Conservation (phyloP, 2,113 vertebrate species). For the Hemiprocne comata region DNA sequence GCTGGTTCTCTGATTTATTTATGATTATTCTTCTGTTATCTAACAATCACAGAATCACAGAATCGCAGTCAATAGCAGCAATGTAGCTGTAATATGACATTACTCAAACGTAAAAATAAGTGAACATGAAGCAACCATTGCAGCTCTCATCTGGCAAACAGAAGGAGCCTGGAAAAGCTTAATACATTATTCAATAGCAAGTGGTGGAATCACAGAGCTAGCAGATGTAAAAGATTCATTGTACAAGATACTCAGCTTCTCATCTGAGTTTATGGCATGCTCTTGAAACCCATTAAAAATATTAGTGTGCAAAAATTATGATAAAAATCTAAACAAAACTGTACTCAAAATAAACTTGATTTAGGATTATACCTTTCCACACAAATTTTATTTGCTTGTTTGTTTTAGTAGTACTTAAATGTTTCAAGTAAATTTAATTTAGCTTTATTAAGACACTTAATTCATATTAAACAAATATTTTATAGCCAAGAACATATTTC, state of each 20-base stretch:
- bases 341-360: background rate
- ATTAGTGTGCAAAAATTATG: constrained; percentile 4
- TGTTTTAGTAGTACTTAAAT: background rate
- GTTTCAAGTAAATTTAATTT: background rate
- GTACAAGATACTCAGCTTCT: constrained; percentile 2
- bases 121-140: background rate
- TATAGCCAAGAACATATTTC: background rate
- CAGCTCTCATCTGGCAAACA: background rate
- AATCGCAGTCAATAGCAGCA: too few relatives aligned
- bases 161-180: background rate
- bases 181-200: constrained; percentile 58
- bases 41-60: too few relatives aligned
- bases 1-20: background rate
- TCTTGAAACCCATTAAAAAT: background rate
- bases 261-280: background rate
- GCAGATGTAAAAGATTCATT: constrained; percentile 33
- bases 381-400: background rate
- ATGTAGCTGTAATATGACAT: background rate
- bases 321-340: constrained; percentile 28
- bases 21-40: background rate
- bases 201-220: background rate
- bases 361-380: background rate
- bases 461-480: background rate
- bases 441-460: constrained; percentile 13
- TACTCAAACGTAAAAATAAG: background rate